Percentiles rank a stretch among this genome's conserved stretches.
These are phyloP conservation scores for Chaunax sp. DNA, from an alignment of 2,797 vertebrate genomes.

Conservation along the genomic window DNA sequence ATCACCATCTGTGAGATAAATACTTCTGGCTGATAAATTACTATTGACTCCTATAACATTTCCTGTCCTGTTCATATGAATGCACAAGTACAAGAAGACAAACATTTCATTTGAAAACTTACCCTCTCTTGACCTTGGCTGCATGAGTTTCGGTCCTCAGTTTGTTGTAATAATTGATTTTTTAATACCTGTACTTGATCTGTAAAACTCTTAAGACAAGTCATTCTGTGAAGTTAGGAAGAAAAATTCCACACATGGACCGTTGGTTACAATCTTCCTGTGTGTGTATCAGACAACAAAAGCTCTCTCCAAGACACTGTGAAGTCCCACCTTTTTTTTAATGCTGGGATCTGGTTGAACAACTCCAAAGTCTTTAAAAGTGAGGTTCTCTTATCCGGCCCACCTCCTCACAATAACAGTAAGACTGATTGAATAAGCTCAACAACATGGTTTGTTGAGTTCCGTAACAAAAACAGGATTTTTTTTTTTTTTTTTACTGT, in stretches of 20 bases:
- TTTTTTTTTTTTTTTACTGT: no score
- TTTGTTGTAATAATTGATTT: conserved; percentile 18
- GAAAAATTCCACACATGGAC: not conserved
- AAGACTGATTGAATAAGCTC: not conserved
- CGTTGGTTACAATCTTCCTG: not conserved
- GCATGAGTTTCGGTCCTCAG: not conserved
- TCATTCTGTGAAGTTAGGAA: conserved; percentile 46
- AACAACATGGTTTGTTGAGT: no score
- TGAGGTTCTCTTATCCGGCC: not conserved
- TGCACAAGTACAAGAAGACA: not conserved
- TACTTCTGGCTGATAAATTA: no score
- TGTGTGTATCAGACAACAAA: not conserved
- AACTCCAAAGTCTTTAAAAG: conserved; percentile 3
- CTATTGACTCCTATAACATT: not conserved
- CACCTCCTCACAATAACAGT: conserved; percentile 5
- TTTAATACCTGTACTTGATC: conserved; percentile 38
- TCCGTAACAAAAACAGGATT: no score
- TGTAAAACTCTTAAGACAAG: conserved; percentile 32
- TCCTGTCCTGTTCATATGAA: not conserved
- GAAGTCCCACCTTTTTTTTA: not conserved
- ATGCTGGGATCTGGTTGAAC: conserved; percentile 56
- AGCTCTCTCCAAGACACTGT: not conserved
- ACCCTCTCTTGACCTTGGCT: conserved; percentile 48
- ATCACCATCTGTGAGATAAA: no score
- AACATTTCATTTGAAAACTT: not conserved